Evolutionary conservation across 2,797 vertebrate genomes (phyloP).

Genomic region (Hydrolagus colliei): DNA sequence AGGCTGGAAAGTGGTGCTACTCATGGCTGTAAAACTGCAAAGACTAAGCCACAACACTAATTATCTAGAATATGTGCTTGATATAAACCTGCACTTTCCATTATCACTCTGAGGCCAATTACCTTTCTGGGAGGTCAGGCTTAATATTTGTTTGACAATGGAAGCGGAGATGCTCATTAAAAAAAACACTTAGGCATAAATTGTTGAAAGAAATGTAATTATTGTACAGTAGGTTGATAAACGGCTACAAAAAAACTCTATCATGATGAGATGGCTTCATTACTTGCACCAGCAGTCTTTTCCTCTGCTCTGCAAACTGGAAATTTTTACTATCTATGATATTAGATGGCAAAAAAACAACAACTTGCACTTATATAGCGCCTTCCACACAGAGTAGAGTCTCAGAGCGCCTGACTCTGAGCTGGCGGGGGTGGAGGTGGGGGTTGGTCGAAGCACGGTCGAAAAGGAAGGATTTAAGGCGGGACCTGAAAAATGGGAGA

Average conservation of each 20-base stretch:
- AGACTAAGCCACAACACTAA: conserved; percentile 53
- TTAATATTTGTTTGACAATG: conserved; percentile 22
- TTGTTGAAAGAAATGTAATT: conserved; percentile 21
- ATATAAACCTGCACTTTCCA: neutral
- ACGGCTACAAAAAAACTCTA: conserved; percentile 1
- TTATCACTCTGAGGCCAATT: conserved; percentile 12
- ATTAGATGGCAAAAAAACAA: too few species aligned
- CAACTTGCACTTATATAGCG: too few species aligned
- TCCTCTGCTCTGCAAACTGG: neutral
- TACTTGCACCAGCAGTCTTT: neutral
- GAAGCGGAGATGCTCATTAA: conserved; percentile 16
- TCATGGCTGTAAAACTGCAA: conserved; percentile 56
- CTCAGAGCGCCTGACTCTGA: too few species aligned
- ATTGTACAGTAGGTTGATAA: conserved; percentile 10
- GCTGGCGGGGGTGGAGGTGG: too few species aligned
- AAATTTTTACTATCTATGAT: too few species aligned
- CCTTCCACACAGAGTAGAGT: too few species aligned
- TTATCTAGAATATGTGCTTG: conserved; percentile 47
- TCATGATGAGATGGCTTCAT: neutral
- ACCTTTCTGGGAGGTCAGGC: neutral
- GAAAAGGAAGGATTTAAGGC: too few species aligned
- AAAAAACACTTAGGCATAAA: neutral
- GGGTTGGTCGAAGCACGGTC: too few species aligned
- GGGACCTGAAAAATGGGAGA: too few species aligned
- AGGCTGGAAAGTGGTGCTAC: conserved; percentile 65